These are phyloP conservation scores for Drosophila mettleri DNA, from an alignment of 2,888 invertebrate genomes.

Conservation along the genomic window DNA sequence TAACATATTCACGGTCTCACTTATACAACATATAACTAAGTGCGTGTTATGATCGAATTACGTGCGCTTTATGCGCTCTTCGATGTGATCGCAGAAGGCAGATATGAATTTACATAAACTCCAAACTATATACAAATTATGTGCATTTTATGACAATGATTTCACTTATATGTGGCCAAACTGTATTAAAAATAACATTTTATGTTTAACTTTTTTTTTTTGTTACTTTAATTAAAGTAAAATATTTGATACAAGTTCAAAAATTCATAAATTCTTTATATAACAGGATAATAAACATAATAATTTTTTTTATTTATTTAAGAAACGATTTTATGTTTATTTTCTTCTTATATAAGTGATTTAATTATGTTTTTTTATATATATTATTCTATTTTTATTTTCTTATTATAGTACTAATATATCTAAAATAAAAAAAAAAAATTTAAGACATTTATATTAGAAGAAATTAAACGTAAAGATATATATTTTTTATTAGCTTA, in stretches of 20 bases:
- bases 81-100: slow-evolving; percentile 57
- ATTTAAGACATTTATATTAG: too few relatives aligned
- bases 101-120: slow-evolving; percentile 44
- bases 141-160: slow-evolving; percentile 28
- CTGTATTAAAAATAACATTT: not conserved
- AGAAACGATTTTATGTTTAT: too few relatives aligned
- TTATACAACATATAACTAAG: slow-evolving; percentile 2
- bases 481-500: too few relatives aligned
- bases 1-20: slow-evolving; percentile 28
- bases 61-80: slow-evolving; percentile 52
- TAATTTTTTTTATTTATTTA: too few relatives aligned
- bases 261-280: not conserved
- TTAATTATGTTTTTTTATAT: too few relatives aligned
- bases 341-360: too few relatives aligned
- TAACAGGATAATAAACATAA: not conserved
- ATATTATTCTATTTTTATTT: too few relatives aligned
- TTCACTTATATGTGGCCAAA: not conserved
- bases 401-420: too few relatives aligned
- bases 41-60: slow-evolving; percentile 64
- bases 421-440: too few relatives aligned
- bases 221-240: too few relatives aligned
- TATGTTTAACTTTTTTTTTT: too few relatives aligned
- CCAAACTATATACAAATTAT: slow-evolving; percentile 25
- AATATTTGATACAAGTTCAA: not conserved
- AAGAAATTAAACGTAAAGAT: too few relatives aligned